phyloP scores from a whole-genome alignment of 1,140 invertebrate genomes.

The Belonocnema kinseyi region DNA sequence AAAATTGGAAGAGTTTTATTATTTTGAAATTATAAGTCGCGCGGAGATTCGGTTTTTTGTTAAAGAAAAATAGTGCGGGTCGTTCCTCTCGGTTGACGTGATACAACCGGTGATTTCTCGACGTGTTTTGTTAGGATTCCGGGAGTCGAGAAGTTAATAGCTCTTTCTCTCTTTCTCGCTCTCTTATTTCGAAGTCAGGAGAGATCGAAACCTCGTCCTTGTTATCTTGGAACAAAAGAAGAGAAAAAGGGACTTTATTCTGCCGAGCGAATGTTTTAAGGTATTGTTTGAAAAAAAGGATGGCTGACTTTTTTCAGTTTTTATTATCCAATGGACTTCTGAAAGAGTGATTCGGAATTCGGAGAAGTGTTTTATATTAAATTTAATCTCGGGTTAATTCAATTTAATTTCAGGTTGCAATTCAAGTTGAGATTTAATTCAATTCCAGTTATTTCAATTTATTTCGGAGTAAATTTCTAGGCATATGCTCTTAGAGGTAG shows the following conservation, averaged over 20 bases:
- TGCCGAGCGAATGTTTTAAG: slow-evolving; percentile 13
- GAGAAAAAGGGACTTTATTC: slow-evolving; percentile 18
- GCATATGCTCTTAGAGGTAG: too few relatives aligned
- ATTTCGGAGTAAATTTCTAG: too few relatives aligned
- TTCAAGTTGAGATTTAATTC: too few relatives aligned
- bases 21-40: neutral
- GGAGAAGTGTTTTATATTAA: too few relatives aligned
- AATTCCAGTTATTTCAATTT: too few relatives aligned
- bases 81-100: slow-evolving; percentile 29
- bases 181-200: slow-evolving; percentile 25
- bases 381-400: too few relatives aligned
- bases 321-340: too few relatives aligned
- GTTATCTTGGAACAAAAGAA: slow-evolving; percentile 22
- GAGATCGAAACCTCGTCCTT: slow-evolving; percentile 26
- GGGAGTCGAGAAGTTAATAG: slow-evolving; percentile 28
- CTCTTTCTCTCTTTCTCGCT: slow-evolving; percentile 24
- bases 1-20: neutral
- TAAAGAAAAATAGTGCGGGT: slow-evolving; percentile 24
- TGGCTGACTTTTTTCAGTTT: neutral
- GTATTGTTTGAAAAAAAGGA: slow-evolving; percentile 17
- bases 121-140: slow-evolving; percentile 24
- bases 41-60: neutral
- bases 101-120: slow-evolving; percentile 27
- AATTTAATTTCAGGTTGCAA: too few relatives aligned
- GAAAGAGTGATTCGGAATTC: too few relatives aligned